Base-by-base conservation (phyloP, 1,140 invertebrate genomes). In the Eueides isabella region DNA sequence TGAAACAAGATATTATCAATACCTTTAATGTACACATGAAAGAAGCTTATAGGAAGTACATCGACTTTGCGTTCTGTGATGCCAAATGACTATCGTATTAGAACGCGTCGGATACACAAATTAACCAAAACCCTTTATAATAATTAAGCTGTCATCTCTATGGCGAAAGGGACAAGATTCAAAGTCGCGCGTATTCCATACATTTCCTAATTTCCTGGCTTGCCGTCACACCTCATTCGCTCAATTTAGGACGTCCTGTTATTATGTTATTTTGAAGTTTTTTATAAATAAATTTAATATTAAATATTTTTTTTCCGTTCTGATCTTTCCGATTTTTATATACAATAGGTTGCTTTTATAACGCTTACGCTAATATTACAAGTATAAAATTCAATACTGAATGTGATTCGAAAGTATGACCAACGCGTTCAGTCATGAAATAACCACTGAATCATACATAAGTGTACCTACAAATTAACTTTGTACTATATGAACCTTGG, bases 221-320 rank as follows among this genome's bases (percentile, higher is more conserved):
- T 73, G 72, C 67, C 81, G 84, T 86, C 82, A 84, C 84, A 86
- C 84, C 82, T 86, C 84, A 86, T 86, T 86, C 81, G 70, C 70
- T 72, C 84, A 86, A 86, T 86, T 86, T 84, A 83, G 81, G 77
- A 78, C 84, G 84, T 86, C 84, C 84, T 86, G 84, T 83, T 67
- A 6, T 19, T 44, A 2, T n/a, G 16, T 19, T 44, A 2, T n/a
- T n/a, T 78, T 78, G 75, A 19, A 30, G 63, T 75, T 77, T 77
- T 44, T 75, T 79, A 79, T 80, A 80, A 82, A 82, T 79, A 80
- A 61, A 76, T 62, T n/a, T n/a, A 38, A 5, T 38, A 38, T 38
- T 38, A 38, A 38, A 38, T 38, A 38, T 35, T 35, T 12, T 14
- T 1, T 38, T 38, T 38, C 12, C 35, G 35, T 11, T 38, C 35